Percentiles rank a stretch among this genome's conserved stretches.
These are phyloP conservation scores for Polydesmus complanatus DNA, from an alignment of 2,888 invertebrate genomes.

Conservation along the genomic window DNA sequence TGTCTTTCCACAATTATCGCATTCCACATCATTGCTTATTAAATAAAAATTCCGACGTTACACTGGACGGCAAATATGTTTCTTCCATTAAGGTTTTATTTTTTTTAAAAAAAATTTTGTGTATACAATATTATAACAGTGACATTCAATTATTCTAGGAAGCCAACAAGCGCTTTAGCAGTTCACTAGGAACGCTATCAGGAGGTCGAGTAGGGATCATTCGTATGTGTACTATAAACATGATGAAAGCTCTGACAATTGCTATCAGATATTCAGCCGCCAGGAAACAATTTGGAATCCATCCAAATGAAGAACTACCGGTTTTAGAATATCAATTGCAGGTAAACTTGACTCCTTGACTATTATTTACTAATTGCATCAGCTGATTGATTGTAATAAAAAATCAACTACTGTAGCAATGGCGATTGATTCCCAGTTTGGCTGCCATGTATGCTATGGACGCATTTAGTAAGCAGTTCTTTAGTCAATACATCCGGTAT, in stretches of 20 bases:
- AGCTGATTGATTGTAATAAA: neutral
- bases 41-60: conserved; percentile 79
- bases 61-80: conserved; percentile 70
- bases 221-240: conserved; percentile 39
- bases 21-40: conserved; percentile 72
- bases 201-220: conserved; percentile 70
- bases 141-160: conserved; percentile 38
- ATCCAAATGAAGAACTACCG: conserved; percentile 54
- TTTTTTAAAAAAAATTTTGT: neutral
- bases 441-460: conserved; percentile 33
- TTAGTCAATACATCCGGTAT: conserved; percentile 31
- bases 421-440: conserved; percentile 34
- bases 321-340: conserved; percentile 86
- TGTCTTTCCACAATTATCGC: conserved; percentile 72
- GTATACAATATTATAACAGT: too few relatives aligned
- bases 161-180: conserved; percentile 67
- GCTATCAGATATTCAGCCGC: conserved; percentile 75
- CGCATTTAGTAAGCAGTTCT: conserved; percentile 29
- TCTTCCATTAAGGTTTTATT: conserved; percentile 56
- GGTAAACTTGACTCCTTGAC: conserved; percentile 35
- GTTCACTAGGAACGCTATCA: conserved; percentile 69
- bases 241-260: conserved; percentile 63
- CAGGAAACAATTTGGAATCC: conserved; percentile 74
- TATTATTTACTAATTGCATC: neutral
- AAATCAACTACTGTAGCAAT: conserved; percentile 33